Evolutionary conservation across 1,140 invertebrate species (phyloP).

Genomic region (Varroa destructor): DNA sequence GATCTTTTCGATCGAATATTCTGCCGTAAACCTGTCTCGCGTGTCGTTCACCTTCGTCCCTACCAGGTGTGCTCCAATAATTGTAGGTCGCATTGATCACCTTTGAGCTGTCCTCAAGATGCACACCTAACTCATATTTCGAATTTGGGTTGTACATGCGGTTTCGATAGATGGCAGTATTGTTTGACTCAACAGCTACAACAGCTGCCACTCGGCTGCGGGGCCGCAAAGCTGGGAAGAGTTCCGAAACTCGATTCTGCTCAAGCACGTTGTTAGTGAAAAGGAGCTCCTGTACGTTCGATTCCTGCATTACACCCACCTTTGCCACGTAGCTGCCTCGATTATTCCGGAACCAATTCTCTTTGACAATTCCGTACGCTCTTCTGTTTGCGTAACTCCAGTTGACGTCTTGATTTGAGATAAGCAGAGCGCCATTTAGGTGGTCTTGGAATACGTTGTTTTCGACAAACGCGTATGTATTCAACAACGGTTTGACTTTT

Average conservation of each 20-base stretch:
- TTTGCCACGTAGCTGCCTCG: conserved; percentile 71
- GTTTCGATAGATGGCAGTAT: conserved; percentile 76
- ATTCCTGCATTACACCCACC: conserved; percentile 71
- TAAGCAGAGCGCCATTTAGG: conserved; percentile 62
- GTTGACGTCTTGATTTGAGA: conserved; percentile 59
- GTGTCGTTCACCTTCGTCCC: conserved; percentile 48
- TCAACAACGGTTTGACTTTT: conserved; percentile 67
- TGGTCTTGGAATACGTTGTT: conserved; percentile 75
- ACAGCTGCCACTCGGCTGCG: conserved; percentile 74
- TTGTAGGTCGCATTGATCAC: conserved; percentile 85
- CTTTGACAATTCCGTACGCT: conserved; percentile 58
- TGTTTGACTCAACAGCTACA: conserved; percentile 68
- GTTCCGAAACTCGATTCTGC: conserved; percentile 72
- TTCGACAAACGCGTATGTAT: conserved; percentile 61
- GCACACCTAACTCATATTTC: conserved; percentile 83
- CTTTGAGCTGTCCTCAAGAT: conserved; percentile 81
- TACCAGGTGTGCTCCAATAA: conserved; percentile 60
- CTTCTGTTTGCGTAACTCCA: conserved; percentile 52
- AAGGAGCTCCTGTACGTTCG: conserved; percentile 58
- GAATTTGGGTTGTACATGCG: conserved; percentile 80
- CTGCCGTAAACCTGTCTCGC: conserved; percentile 52
- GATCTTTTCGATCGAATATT: conserved; percentile 74
- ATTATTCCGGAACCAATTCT: conserved; percentile 79
- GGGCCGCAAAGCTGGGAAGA: conserved; percentile 65
- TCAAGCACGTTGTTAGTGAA: conserved; percentile 78